Evolutionary conservation across 2,888 invertebrate species (phyloP).

Genomic region (Napeogenes sylphis): DNA sequence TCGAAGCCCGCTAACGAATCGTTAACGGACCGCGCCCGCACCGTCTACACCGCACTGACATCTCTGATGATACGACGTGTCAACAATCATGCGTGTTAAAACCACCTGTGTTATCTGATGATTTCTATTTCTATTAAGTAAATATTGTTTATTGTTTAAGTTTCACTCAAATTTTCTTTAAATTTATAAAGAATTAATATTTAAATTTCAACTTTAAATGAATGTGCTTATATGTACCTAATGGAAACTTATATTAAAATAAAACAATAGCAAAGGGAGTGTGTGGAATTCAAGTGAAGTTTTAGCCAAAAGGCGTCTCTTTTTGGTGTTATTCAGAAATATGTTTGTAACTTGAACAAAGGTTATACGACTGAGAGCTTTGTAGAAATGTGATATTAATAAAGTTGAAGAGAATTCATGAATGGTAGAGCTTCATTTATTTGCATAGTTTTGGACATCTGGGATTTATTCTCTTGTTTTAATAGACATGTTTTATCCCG

Average conservation of each 20-base stretch:
- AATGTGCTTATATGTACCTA: too few relatives aligned
- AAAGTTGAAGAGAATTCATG: background rate
- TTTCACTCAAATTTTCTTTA: too few relatives aligned
- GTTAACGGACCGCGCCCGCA: slow-evolving; percentile 30
- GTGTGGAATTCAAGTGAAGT: too few relatives aligned
- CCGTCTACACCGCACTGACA: background rate
- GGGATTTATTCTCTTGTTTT: background rate
- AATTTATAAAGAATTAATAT: too few relatives aligned
- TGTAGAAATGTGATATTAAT: background rate
- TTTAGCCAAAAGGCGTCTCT: too few relatives aligned
- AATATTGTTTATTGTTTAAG: background rate
- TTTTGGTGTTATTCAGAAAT: too few relatives aligned
- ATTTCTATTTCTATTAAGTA: background rate
- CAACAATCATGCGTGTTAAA: slow-evolving; percentile 36
- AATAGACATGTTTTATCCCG: slow-evolving; percentile 1
- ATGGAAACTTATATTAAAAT: too few relatives aligned
- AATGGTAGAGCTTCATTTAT: slow-evolving; percentile 2
- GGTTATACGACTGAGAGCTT: too few relatives aligned
- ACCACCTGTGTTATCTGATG: background rate
- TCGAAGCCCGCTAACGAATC: slow-evolving; percentile 26
- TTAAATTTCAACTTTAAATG: too few relatives aligned
- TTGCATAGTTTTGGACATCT: background rate
- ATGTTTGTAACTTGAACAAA: too few relatives aligned
- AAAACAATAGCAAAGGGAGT: too few relatives aligned
- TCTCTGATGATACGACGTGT: slow-evolving; percentile 32